phyloP scores from a whole-genome alignment of 2,888 invertebrate species.

The Elysia crispata region DNA sequence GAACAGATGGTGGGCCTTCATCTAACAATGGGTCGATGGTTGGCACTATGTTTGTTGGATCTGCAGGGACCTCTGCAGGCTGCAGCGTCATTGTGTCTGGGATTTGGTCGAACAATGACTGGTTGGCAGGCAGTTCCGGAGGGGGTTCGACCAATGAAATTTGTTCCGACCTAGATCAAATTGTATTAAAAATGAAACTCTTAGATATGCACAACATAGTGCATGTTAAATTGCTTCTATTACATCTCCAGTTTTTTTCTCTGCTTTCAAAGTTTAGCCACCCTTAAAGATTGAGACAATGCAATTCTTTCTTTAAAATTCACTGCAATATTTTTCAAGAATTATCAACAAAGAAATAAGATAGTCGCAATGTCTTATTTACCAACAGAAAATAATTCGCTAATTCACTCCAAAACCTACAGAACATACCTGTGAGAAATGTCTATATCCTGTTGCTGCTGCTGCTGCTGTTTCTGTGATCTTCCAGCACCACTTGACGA shows the following conservation, averaged over 20 bases:
- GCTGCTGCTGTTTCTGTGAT: not conserved
- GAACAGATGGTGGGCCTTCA: conserved; percentile 70
- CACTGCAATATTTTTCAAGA: too few species aligned
- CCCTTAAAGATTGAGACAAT: too few species aligned
- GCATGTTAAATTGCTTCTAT: not conserved
- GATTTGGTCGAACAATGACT: conserved; percentile 65
- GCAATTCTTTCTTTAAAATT: too few species aligned
- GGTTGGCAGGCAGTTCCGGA: conserved; percentile 47
- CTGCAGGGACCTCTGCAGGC: conserved; percentile 64
- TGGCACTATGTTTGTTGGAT: conserved; percentile 57
- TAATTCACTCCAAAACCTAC: too few species aligned
- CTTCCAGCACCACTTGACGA: not conserved
- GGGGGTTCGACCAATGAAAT: conserved; percentile 51
- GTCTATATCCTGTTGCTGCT: conserved; percentile 33
- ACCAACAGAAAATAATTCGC: too few species aligned
- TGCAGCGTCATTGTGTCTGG: conserved; percentile 57
- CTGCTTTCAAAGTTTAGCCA: too few species aligned
- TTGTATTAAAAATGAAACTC: not conserved
- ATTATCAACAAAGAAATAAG: too few species aligned
- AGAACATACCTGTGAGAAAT: conserved; percentile 18
- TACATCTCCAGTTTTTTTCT: too few species aligned
- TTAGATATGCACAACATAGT: not conserved
- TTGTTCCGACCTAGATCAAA: conserved; percentile 52
- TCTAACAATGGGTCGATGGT: conserved; percentile 58
- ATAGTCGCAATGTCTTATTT: too few species aligned